phyloP scores from a whole-genome alignment of 2,888 invertebrate genomes.

The Tyria jacobaeae region DNA sequence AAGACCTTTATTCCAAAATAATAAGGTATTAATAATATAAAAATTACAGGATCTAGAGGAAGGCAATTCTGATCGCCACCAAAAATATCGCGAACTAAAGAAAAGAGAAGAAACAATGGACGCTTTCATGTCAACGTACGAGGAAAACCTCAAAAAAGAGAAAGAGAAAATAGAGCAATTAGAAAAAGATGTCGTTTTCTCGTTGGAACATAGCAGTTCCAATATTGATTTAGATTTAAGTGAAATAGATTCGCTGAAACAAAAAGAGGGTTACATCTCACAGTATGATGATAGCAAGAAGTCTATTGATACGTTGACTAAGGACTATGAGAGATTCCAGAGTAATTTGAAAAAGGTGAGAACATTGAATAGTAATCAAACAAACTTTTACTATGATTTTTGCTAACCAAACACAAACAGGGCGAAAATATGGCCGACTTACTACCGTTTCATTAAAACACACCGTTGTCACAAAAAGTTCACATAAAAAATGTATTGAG shows the following conservation, averaged over 20 bases:
- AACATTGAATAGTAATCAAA: too few relatives aligned
- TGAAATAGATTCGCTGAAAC: slow-evolving; percentile 81
- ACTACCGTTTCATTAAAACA: too few relatives aligned
- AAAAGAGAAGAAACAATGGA: slow-evolving; percentile 94
- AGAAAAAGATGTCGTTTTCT: slow-evolving; percentile 88
- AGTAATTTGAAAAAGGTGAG: slow-evolving; percentile 87
- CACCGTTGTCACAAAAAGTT: too few relatives aligned
- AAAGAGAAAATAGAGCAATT: slow-evolving; percentile 87
- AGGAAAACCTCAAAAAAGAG: slow-evolving; percentile 88
- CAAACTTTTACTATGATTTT: too few relatives aligned
- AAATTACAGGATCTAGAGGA: slow-evolving; percentile 89
- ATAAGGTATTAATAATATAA: too few relatives aligned
- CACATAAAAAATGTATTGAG: too few relatives aligned
- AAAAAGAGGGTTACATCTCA: slow-evolving; percentile 76
- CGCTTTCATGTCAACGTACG: slow-evolving; percentile 89
- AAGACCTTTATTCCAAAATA: too few relatives aligned
- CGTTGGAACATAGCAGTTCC: slow-evolving; percentile 89
- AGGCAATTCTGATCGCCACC: slow-evolving; percentile 90
- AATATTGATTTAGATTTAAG: slow-evolving; percentile 88
- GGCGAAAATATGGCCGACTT: too few relatives aligned
- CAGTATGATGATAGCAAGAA: slow-evolving; percentile 83
- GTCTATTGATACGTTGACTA: slow-evolving; percentile 74
- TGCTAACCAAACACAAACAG: too few relatives aligned
- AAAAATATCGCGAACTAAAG: slow-evolving; percentile 92
- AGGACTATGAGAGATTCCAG: slow-evolving; percentile 87